Evolutionary conservation across 2,888 invertebrate genomes (phyloP), one percentile per base, ranked within the genome.

Genomic region (Margaritifera margaritifera): DNA sequence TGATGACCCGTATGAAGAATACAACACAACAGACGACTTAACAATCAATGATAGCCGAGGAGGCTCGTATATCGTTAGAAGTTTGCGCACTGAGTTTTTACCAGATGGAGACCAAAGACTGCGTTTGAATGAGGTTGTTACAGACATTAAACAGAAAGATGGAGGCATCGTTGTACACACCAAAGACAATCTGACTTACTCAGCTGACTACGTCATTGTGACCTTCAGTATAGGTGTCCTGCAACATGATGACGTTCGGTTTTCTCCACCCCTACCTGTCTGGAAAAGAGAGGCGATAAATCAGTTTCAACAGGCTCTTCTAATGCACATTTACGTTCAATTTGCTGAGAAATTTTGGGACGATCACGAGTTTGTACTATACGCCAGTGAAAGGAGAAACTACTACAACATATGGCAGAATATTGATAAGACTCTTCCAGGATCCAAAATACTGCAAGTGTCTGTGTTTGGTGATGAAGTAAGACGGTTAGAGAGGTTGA

Each of bases 141-240:
- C 27, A 20, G n/a, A 31, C 24, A 66, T 77, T n/a, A 53, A 64
- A 27, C 64, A 74, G 18, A 55, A 18, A 5, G 66, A 25, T 25
- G 53, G 57, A 51, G 42, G 27, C 0, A 76, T 73, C 6, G 56
- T 15, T 1, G 76, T 79, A 2, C 53, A 62, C 1, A 77, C 76
- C 8, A 51, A 52, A 20, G 59, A 64, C 53, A 74, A 71, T 6
- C 62, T 56, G 4, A 20, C 55, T 4, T 70, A 71, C 61, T 31
- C 57, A 18, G 71, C 72, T 1, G 71, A 74, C 51, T 75, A 61
- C 22, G 76, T 64, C n/a, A 68, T 79, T n/a, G 68, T 73, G 4
- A 79, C 76, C 1, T 72, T 74, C 56, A 77, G 78, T 56, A 55
- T 79, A 11, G 78, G 78, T 8, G 78, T 79, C 19, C 62, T 75